phyloP scores from a whole-genome alignment of 2,888 invertebrate species.

The Choreutis nemorana region DNA sequence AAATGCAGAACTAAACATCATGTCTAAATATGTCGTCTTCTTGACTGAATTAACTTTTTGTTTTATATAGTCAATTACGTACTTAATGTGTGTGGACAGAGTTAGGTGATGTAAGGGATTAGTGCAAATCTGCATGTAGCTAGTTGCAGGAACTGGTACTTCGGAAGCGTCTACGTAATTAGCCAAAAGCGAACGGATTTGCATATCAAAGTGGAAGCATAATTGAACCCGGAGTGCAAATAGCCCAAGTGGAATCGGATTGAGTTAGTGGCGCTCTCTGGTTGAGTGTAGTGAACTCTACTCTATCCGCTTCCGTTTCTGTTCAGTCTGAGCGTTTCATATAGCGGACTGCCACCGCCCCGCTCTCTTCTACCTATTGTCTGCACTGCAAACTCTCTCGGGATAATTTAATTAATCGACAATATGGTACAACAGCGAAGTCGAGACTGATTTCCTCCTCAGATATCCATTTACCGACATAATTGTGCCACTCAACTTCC shows the following conservation, averaged over 20 bases:
- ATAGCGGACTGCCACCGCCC: not conserved
- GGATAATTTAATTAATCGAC: conserved; percentile 58
- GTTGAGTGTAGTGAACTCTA: conserved; percentile 34
- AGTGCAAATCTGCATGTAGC: too few relatives aligned
- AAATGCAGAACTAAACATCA: too few relatives aligned
- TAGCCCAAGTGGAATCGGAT: conserved; percentile 59
- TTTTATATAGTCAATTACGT: too few relatives aligned
- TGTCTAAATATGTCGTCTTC: too few relatives aligned
- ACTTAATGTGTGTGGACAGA: too few relatives aligned
- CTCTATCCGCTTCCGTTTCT: conserved; percentile 14
- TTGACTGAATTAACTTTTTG: too few relatives aligned
- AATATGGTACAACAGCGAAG: conserved; percentile 38
- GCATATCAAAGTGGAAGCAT: conserved; percentile 61
- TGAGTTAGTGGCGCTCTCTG: conserved; percentile 50
- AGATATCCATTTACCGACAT: conserved; percentile 54
- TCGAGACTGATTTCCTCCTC: conserved; percentile 50
- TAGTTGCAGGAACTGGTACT: conserved; percentile 25
- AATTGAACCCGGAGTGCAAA: conserved; percentile 60
- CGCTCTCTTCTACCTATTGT: not conserved
- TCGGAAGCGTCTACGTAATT: conserved; percentile 55
- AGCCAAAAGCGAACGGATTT: conserved; percentile 57
- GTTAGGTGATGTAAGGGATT: not conserved
- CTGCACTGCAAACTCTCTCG: conserved; percentile 25
- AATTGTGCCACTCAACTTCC: conserved; percentile 46
- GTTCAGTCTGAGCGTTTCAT: not conserved